Evolutionary conservation across 2,113 vertebrate species (phyloP).

Genomic region (Chrysemys picta): DNA sequence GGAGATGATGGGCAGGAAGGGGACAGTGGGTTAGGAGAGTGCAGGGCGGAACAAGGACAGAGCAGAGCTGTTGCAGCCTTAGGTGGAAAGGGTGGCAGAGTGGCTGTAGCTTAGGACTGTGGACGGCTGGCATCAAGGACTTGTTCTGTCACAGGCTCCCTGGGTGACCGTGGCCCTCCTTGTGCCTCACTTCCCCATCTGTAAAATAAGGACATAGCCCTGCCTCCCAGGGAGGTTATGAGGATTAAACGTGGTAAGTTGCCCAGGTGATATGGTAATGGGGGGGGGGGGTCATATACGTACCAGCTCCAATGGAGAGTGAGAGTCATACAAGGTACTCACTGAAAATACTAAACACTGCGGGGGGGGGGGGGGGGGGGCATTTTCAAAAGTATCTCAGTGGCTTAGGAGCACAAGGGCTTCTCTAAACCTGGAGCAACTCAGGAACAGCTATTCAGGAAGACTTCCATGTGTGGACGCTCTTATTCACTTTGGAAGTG

Average conservation of each 20-base stretch:
- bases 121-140: neutral
- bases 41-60: too few species aligned
- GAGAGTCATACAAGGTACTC: neutral
- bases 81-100: neutral
- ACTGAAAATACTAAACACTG: neutral
- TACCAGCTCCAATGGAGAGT: neutral
- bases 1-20: neutral
- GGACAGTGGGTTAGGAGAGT: neutral
- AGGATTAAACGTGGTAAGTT: neutral
- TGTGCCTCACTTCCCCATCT: too few species aligned
- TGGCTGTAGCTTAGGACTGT: neutral
- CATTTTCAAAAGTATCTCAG: neutral
- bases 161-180: neutral
- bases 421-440: neutral
- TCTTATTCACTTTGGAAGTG: neutral
- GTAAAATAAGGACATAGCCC: too few species aligned
- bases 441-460: neutral
- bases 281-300: neutral
- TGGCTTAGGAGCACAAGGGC: neutral
- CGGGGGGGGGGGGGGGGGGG: too few species aligned
- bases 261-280: neutral
- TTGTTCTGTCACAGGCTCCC: neutral
- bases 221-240: neutral
- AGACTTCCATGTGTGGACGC: fast-evolving
- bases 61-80: neutral